Evolutionary conservation across 2,888 invertebrate genomes (phyloP).

Genomic region (Drosophila maculinotata): DNA sequence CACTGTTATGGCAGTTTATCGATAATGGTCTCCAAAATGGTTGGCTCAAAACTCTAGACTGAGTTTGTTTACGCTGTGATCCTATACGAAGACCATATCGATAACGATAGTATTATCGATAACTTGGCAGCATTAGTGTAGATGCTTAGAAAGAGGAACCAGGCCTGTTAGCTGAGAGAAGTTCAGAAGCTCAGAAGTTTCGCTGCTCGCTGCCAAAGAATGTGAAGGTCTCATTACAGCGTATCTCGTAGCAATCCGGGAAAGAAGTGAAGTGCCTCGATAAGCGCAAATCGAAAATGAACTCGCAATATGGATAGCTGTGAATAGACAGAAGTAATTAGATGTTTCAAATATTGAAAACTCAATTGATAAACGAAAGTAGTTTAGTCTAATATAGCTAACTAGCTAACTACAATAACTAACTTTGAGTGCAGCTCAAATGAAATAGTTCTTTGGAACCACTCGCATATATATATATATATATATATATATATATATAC

Average conservation of each 20-base stretch:
- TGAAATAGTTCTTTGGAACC: too few species aligned
- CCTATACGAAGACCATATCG: background rate
- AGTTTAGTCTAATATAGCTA: too few species aligned
- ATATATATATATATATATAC: too few species aligned
- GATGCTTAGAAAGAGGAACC: background rate
- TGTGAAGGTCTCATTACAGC: conserved; percentile 83
- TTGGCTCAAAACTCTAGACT: too few species aligned
- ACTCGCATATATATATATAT: too few species aligned
- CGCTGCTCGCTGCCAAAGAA: conserved; percentile 71
- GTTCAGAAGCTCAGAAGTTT: conserved; percentile 23
- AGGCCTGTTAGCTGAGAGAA: too few species aligned
- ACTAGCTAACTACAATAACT: too few species aligned
- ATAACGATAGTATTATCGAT: conserved; percentile 16
- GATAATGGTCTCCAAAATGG: background rate
- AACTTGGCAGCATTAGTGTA: background rate
- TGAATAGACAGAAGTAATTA: conserved; percentile 22
- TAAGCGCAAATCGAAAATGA: conserved; percentile 83
- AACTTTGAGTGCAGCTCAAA: too few species aligned
- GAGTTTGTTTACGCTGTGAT: background rate
- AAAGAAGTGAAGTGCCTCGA: conserved; percentile 83
- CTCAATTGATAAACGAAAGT: too few species aligned
- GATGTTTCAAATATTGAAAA: too few species aligned
- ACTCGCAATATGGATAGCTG: conserved; percentile 83
- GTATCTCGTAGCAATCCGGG: conserved; percentile 82
- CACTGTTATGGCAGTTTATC: conserved; percentile 4